A percentile compares a stretch with the other conserved stretches of the same genome.
Conservation (phyloP, 2,797 vertebrate species). For the Remorina albescens region DNA sequence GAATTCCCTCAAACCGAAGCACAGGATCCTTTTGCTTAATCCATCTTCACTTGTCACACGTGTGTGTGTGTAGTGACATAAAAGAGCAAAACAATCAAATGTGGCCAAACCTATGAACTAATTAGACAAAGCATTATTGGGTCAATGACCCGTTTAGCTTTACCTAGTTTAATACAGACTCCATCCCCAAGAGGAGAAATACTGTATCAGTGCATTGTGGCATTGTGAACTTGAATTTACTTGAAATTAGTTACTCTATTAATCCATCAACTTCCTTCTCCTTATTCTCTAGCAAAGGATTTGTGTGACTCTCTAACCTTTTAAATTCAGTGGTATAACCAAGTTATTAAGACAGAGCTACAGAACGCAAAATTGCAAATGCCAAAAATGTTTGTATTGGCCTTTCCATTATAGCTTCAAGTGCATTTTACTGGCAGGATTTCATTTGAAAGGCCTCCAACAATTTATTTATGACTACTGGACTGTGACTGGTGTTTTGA, state of each 20-base stretch:
- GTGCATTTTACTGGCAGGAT: conserved; percentile 19
- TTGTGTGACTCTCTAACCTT: background rate
- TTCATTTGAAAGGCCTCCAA: conserved; percentile 34
- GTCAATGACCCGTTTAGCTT: conserved; percentile 28
- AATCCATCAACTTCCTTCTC: background rate
- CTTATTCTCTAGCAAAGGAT: background rate
- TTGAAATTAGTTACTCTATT: background rate
- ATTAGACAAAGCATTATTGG: conserved; percentile 18
- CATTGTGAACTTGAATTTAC: background rate
- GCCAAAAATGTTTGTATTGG: background rate
- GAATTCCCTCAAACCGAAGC: background rate
- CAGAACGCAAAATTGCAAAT: background rate
- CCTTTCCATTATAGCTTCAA: conserved; percentile 1
- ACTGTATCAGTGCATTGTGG: background rate
- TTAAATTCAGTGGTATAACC: too few species aligned
- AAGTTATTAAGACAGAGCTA: background rate
- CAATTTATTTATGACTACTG: conserved; percentile 26
- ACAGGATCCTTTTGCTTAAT: background rate
- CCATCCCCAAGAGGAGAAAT: background rate
- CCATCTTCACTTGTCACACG: background rate
- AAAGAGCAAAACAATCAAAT: conserved; percentile 4
- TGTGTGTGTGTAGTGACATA: background rate
- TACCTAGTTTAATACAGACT: conserved; percentile 15
- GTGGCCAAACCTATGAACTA: conserved; percentile 11
- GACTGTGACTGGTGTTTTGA: conserved; percentile 36